These are phyloP conservation scores for Rhaphigaster nebulosa DNA, from an alignment of 2,888 invertebrate species.

Conservation along the genomic window DNA sequence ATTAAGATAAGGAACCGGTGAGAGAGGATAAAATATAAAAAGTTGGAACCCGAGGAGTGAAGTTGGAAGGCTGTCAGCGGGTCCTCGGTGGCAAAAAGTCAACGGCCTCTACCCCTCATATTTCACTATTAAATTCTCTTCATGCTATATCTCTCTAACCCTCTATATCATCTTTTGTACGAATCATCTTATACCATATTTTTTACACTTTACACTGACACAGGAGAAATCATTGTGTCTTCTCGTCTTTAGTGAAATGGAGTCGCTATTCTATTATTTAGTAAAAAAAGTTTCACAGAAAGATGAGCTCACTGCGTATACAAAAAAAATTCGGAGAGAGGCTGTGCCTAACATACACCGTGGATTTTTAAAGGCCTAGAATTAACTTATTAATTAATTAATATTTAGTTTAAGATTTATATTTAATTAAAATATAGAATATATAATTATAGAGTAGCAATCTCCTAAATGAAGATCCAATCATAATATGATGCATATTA, in stretches of 20 bases:
- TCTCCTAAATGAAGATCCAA: too few relatives aligned
- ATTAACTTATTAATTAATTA: too few relatives aligned
- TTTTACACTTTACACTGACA: background rate
- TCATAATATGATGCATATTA: too few relatives aligned
- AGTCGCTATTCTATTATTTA: background rate
- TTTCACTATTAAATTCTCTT: conserved; percentile 47
- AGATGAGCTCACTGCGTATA: background rate
- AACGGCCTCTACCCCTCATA: conserved; percentile 28
- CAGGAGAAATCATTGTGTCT: conserved; percentile 2
- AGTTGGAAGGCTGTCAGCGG: background rate
- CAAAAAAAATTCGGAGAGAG: too few relatives aligned
- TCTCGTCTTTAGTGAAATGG: background rate
- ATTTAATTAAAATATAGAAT: too few relatives aligned
- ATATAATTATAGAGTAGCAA: too few relatives aligned
- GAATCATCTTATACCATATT: background rate
- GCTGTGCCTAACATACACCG: too few relatives aligned
- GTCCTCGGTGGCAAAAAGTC: conserved; percentile 15
- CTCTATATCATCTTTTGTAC: background rate
- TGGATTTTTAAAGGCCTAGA: too few relatives aligned
- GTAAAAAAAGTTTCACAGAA: background rate
- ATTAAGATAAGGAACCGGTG: conserved; percentile 30
- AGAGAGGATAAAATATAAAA: conserved; percentile 1
- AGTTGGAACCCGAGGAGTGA: background rate
- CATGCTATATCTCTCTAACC: background rate
- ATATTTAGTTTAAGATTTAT: too few relatives aligned